Base-by-base conservation (phyloP, 2,797 vertebrate genomes). In the Ctenosaura bakeri region DNA sequence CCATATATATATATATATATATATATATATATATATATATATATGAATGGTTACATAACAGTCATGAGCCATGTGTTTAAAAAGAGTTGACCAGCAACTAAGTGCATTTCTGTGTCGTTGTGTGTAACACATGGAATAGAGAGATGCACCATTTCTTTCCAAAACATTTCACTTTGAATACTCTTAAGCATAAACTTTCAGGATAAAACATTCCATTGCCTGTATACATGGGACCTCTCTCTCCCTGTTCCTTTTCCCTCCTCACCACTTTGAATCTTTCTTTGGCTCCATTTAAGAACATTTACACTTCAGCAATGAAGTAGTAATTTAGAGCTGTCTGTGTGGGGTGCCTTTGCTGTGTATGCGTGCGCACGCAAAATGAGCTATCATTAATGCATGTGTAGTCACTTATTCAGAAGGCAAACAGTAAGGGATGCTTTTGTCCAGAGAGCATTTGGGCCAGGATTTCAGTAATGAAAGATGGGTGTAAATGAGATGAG, bases 51-150 rank as follows among this genome's bases (percentile, higher is more conserved):
- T 94, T 96, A 95, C 91, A 6, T 98, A 99, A 99, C 98, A 99
- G 98, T 99, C 98, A 95, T 94, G 86, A 96, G 98, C 98, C 98
- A 62, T 97, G 94, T 95, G 92, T 97, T 97, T 95, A 93, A 96
- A 96, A 96, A 96, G 95, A 98, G 96, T 97, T 97, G 97, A 97
- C 97, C 95, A 93, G 97, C 97, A 98, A 97, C 97, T 96, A 97
- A 94, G 95, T 93, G 89, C 88, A 86, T 42, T 52, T 85, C 73
- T 64, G 52, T 79, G 32, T 69, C 14, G 2, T 6, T 32, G 38
- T 93, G 85, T 94, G 91, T 96, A 91, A 81, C 73, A 35, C 1
- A 86, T 82, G 78, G 87, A 94, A 93, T 88, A 92, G 89, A 90
- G 95, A 94, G 96, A 96, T 94, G 94, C 89, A 91, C 83, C 64